These are phyloP conservation scores for Typhlichthys eigenmanni DNA, from an alignment of 2,797 vertebrate genomes.

Conservation along the genomic window DNA sequence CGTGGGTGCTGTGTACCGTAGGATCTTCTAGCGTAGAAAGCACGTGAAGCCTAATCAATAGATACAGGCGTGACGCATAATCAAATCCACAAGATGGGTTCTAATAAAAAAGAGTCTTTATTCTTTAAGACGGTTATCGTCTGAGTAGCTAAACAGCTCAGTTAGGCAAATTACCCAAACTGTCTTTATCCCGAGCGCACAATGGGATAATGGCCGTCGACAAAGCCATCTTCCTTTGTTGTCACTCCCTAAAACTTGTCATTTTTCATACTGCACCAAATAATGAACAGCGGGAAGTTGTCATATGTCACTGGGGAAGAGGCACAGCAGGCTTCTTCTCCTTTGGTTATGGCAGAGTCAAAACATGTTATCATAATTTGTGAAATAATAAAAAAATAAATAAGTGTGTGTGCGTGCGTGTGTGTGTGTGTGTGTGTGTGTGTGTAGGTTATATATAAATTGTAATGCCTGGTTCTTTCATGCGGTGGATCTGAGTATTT, in stretches of 20 bases:
- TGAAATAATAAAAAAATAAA: no score
- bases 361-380: constrained; percentile 30
- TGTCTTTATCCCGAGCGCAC: constrained; percentile 39
- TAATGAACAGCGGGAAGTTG: constrained; percentile 38
- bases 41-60: no score
- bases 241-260: constrained; percentile 40
- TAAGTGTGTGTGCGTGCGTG: no score
- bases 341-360: constrained; percentile 34
- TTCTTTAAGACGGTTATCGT: constrained; percentile 53
- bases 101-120: constrained; percentile 30
- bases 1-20: no score
- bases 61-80: constrained; percentile 24
- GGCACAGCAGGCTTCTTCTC: constrained; percentile 16
- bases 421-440: no score
- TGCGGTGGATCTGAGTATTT: constrained; percentile 25
- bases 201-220: constrained; percentile 50
- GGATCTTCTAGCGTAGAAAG: no score
- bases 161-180: constrained; percentile 57
- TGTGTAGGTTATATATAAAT: constrained; percentile 1
- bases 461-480: constrained; percentile 25
- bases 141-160: constrained; percentile 51
- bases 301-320: constrained; percentile 11
- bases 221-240: constrained; percentile 59
- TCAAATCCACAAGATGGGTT: constrained; percentile 42
- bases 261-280: constrained; percentile 31